Percentiles rank a stretch among this genome's conserved stretches.
Evolutionary conservation across 2,888 invertebrate species (phyloP).

Genomic region (Ditylenchus weischeri): DNA sequence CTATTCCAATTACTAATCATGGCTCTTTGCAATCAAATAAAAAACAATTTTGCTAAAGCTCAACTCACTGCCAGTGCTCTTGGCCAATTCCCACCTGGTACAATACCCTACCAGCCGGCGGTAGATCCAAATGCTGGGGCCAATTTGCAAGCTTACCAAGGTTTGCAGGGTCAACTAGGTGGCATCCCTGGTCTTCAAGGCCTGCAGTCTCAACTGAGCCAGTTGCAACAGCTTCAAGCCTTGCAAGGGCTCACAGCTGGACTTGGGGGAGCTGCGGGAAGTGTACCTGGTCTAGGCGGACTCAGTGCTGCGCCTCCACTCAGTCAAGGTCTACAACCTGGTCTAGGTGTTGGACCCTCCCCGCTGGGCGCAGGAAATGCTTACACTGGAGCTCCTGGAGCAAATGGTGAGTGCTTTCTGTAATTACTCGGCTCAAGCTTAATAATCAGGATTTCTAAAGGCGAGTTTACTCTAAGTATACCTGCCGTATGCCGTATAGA

Average conservation of each 20-base stretch:
- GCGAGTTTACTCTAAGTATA: no score
- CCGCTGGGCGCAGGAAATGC: not conserved
- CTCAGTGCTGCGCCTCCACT: no score
- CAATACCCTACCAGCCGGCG: conserved; percentile 11
- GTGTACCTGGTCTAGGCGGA: not conserved
- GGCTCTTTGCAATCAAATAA: no score
- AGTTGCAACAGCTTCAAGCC: conserved; percentile 3
- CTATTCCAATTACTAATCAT: no score
- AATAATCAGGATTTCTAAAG: no score
- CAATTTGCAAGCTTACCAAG: conserved; percentile 4
- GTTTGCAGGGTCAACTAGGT: not conserved
- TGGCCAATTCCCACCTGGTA: conserved; percentile 15
- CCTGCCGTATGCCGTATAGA: no score
- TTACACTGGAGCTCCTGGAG: conserved; percentile 1
- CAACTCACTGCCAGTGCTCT: not conserved
- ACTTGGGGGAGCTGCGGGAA: conserved; percentile 4
- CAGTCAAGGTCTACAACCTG: no score
- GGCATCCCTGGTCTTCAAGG: conserved; percentile 9
- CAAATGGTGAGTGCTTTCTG: conserved; percentile 4
- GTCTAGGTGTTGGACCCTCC: no score
- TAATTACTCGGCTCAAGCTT: no score
- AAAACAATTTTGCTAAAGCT: no score
- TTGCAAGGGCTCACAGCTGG: conserved; percentile 8
- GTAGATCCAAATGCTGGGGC: not conserved
- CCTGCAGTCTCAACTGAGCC: conserved; percentile 3